These are phyloP conservation scores for Formicarius rufipectus DNA, from an alignment of 2,113 vertebrate genomes.

Conservation along the genomic window DNA sequence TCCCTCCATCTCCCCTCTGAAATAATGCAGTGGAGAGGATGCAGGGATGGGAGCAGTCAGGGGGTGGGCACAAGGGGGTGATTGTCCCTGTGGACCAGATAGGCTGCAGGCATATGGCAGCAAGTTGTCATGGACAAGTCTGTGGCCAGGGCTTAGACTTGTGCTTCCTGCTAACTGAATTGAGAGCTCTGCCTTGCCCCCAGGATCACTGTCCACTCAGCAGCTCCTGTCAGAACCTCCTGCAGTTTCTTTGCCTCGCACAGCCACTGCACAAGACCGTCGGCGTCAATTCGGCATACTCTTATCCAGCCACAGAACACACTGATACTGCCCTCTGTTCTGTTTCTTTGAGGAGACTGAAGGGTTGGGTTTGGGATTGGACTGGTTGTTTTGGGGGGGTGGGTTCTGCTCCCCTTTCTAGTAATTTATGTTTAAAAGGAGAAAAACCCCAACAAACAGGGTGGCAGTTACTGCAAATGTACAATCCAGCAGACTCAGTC, in stretches of 20 bases:
- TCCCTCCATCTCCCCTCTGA: not conserved
- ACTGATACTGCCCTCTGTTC: conserved; percentile 5
- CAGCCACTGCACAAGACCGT: not conserved
- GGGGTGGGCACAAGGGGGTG: not conserved
- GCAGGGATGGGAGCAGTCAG: not conserved
- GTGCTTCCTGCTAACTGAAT: not conserved
- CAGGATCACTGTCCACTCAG: not conserved
- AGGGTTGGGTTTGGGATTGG: not conserved
- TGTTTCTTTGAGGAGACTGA: not conserved
- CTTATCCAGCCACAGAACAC: conserved; percentile 28
- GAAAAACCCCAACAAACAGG: not conserved
- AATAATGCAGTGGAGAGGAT: conserved; percentile 41
- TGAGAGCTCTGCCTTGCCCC: not conserved
- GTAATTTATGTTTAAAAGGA: conserved; percentile 36
- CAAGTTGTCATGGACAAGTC: not conserved
- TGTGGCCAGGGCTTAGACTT: not conserved
- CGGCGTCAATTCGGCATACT: not conserved
- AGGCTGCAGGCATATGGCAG: not conserved
- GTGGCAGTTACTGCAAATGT: conserved; percentile 37
- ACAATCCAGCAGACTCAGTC: conserved; percentile 49
- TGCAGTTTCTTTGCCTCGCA: not conserved
- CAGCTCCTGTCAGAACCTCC: not conserved
- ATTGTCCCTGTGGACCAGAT: not conserved
- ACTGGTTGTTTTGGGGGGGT: not conserved
- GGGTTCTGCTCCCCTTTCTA: conserved; percentile 6